Base-by-base conservation (phyloP, 2,113 vertebrate genomes). In the Vicugna pacos region DNA sequence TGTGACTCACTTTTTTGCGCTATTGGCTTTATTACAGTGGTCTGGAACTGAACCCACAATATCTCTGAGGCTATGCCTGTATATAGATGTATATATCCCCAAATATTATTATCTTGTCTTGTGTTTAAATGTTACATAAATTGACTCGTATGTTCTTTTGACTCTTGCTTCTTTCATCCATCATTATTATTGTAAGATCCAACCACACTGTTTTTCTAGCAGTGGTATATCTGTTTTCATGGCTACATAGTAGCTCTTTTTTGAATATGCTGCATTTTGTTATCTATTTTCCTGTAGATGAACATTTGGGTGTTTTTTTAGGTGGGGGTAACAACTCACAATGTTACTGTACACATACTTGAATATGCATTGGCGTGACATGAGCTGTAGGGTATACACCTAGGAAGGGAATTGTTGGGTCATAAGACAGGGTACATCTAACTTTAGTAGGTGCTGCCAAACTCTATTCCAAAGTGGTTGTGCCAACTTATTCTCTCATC, bases 181-280 rank as follows among this genome's bases (percentile, higher is more conserved):
- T 91, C 22, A 46, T 88, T 92, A 46, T 62, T 26, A 17, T 92
- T 89, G 38, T 80, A 89, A 80, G 35, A 81, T 30, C 35, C 12
- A 56, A 72, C 14, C 35, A 35, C 12, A 88, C 20, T 90, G 16
- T 79, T 97, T 97, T 91, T 26, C 54, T 81, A n/a, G 52, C 19
- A 14, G 9, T 19, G 75, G 13, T 19, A 0, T 17, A 79, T 80
- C 17, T 8, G 48, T 91, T 97, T 82, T 87, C 42, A 54, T 75
- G 38, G 6, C 12, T 67, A 50, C 82, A 17, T 60, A n/a, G 22
- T 56, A 86, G 56, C 8, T 86, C 26, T 80, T 86, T 72, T 13
- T 42, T 54, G 28, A 88, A 58, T 52, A 52, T 79, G 16, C 20
- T 64, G 14, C 2, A 72, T 46, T 67, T 84, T 92, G 14, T 83